Evolutionary conservation across 2,797 vertebrate genomes (phyloP).

Genomic region (Gobionotothen gibberifrons): DNA sequence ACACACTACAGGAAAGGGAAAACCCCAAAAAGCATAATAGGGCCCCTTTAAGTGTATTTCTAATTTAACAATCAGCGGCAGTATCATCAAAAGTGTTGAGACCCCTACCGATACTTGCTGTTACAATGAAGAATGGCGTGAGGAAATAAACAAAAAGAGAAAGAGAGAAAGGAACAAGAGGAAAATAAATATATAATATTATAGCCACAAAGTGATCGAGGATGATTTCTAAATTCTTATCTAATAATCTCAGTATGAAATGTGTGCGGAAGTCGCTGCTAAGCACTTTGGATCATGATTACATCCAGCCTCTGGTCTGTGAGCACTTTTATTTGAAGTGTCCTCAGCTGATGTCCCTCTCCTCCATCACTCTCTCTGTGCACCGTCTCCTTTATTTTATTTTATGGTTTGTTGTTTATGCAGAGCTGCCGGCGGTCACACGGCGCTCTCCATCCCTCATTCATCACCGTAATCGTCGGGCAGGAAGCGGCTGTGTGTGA

Average conservation of each 20-base stretch:
- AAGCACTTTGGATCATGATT: constrained; percentile 35
- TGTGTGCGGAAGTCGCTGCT: constrained; percentile 14
- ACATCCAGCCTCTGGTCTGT: constrained; percentile 7
- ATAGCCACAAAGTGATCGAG: not conserved
- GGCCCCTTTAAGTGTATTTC: too few relatives aligned
- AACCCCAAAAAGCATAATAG: too few relatives aligned
- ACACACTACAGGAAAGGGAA: too few relatives aligned
- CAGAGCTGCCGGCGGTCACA: constrained; percentile 25
- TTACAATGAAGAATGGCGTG: not conserved
- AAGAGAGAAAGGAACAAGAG: not conserved
- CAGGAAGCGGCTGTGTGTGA: constrained; percentile 30
- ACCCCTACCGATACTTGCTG: not conserved
- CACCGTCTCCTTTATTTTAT: not conserved
- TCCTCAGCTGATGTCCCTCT: constrained; percentile 18
- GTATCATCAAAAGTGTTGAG: not conserved
- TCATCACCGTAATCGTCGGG: constrained; percentile 45
- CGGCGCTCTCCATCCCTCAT: constrained; percentile 15
- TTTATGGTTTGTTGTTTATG: constrained; percentile 27
- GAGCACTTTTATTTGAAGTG: constrained; percentile 12
- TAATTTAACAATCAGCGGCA: too few relatives aligned
- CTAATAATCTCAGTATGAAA: constrained; percentile 41
- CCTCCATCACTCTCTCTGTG: constrained; percentile 16
- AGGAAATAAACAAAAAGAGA: not conserved
- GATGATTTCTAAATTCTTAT: constrained; percentile 26
- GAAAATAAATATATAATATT: not conserved